phyloP scores from a whole-genome alignment of 1,140 invertebrate species.

The Drosophila micromelanica region DNA sequence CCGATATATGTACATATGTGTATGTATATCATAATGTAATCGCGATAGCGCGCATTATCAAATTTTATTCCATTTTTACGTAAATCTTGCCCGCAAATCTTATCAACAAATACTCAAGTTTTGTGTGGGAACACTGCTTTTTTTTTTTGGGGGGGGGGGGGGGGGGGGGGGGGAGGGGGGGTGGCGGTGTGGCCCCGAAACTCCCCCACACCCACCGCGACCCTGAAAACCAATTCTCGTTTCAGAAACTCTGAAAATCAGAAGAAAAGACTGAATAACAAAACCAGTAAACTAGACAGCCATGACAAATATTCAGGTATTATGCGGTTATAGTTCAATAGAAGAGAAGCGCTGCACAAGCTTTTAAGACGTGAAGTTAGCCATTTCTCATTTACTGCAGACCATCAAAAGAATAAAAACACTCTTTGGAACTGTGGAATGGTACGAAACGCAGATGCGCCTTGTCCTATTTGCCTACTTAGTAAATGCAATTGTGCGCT shows the following conservation, averaged over 20 bases:
- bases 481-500: not conserved
- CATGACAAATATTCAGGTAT: constrained; percentile 31
- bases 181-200: too few relatives aligned
- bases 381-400: constrained; percentile 3
- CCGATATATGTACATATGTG: not conserved
- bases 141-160: too few relatives aligned
- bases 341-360: constrained; percentile 7
- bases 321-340: constrained; percentile 24
- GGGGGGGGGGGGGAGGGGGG: too few relatives aligned
- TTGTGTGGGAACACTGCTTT: not conserved
- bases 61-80: constrained; percentile 45
- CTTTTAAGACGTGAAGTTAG: constrained; percentile 10
- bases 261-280: constrained; percentile 7
- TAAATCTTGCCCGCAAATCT: constrained; percentile 49
- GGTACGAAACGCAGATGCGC: constrained; percentile 10
- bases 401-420: not conserved
- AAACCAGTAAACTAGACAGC: constrained; percentile 27
- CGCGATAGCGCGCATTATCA: constrained; percentile 41
- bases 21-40: constrained; percentile 19
- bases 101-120: constrained; percentile 28
- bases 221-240: constrained; percentile 51
- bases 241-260: constrained; percentile 24
- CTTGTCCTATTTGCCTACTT: not conserved
- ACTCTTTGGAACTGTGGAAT: constrained; percentile 4
- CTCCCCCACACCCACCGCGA: too few relatives aligned